phyloP scores from a whole-genome alignment of 37 sponge, comb jelly and placozoan species.

The Beroe forskalii region DNA sequence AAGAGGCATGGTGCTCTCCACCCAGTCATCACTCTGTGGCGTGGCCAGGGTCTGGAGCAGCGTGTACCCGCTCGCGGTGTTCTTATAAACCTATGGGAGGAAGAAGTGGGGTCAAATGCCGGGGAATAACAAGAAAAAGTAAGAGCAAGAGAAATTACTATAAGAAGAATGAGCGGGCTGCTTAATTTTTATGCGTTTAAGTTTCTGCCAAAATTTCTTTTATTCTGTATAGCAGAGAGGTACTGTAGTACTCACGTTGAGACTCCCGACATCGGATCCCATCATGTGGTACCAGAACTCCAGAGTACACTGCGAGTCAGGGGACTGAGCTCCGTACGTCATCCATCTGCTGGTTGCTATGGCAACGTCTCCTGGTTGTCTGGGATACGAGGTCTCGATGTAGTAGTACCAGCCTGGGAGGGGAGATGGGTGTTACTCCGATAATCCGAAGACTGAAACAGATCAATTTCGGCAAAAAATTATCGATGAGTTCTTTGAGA shows the following conservation, averaged over 20 bases:
- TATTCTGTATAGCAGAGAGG: too few species aligned
- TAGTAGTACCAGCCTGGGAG: conserved; percentile 55
- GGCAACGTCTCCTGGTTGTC: conserved; percentile 67
- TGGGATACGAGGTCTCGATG: conserved; percentile 60
- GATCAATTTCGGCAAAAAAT: too few species aligned
- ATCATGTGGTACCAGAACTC: conserved; percentile 68
- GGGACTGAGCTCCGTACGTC: background rate
- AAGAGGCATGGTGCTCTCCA: conserved; percentile 39
- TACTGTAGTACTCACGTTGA: conserved; percentile 46
- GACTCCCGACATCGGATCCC: conserved; percentile 45
- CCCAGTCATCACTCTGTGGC: conserved; percentile 36
- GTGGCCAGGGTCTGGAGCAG: conserved; percentile 22
- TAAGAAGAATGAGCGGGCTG: too few species aligned
- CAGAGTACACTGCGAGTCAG: conserved; percentile 22
- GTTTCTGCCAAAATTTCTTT: too few species aligned
- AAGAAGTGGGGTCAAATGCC: background rate
- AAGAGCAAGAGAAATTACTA: background rate
- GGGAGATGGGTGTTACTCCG: background rate
- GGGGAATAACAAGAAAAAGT: background rate
- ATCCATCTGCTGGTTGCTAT: conserved; percentile 10
- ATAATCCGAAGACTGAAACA: too few species aligned
- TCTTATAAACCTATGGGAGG: conserved; percentile 10
- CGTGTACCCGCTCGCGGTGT: conserved; percentile 20
- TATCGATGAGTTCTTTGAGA: too few species aligned
- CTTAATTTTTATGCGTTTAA: too few species aligned